Percentiles rank a stretch among this genome's conserved stretches.
These are phyloP conservation scores for Hippoglossus stenolepis DNA, from an alignment of 2,113 vertebrate genomes.

Conservation along the genomic window DNA sequence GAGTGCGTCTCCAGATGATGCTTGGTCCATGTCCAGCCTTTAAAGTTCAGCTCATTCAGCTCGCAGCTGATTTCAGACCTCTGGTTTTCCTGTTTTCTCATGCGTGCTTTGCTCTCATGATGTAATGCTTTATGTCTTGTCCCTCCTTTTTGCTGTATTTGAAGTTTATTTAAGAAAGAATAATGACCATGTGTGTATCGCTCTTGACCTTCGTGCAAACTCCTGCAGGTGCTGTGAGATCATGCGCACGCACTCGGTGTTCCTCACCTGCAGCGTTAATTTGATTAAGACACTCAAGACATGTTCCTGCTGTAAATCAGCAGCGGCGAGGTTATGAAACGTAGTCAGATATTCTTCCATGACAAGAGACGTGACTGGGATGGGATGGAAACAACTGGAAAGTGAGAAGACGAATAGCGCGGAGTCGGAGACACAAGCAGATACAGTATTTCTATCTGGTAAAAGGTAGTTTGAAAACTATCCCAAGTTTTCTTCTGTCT, in stretches of 20 bases:
- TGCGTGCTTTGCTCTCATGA: background rate
- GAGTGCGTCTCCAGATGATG: constrained; percentile 2
- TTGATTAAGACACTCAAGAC: constrained; percentile 13
- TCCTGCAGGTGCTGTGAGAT: constrained; percentile 37
- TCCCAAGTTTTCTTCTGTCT: background rate
- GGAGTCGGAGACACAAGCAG: too few species aligned
- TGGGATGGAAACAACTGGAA: background rate
- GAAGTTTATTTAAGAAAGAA: constrained; percentile 14
- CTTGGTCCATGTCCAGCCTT: background rate
- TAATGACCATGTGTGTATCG: constrained; percentile 5
- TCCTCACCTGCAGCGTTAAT: constrained; percentile 11
- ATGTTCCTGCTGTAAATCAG: constrained; percentile 35
- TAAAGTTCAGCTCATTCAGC: background rate
- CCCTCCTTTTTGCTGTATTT: background rate
- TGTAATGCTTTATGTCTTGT: constrained; percentile 5
- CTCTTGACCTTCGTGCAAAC: constrained; percentile 24
- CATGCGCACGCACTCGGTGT: background rate
- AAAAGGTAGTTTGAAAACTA: too few species aligned
- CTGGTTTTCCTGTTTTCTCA: background rate
- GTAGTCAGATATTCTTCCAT: too few species aligned
- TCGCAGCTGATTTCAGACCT: background rate
- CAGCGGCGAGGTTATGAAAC: background rate
- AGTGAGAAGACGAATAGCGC: background rate
- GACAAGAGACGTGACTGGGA: too few species aligned
- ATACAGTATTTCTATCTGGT: too few species aligned